Conservation (phyloP, 2,113 vertebrate genomes). For the Pyrgilauda ruficollis region DNA sequence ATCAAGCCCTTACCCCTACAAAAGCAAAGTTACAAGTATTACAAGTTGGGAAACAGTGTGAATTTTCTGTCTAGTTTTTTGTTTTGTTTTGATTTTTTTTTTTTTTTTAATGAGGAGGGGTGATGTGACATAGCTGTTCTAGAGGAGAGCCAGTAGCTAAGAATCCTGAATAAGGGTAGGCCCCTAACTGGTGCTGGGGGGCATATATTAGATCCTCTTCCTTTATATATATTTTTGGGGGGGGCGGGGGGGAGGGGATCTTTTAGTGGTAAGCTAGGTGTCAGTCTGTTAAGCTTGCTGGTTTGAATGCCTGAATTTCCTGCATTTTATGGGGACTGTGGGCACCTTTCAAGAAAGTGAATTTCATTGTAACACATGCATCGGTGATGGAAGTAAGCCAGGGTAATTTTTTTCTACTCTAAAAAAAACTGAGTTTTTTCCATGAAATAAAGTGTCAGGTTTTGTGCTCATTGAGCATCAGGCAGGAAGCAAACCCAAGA, state of each 20-base stretch:
- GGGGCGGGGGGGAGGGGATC: background rate
- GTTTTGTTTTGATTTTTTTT: background rate
- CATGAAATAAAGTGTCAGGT: background rate
- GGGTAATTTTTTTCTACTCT: background rate
- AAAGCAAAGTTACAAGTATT: background rate
- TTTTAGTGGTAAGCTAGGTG: background rate
- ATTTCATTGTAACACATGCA: background rate
- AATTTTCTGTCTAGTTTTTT: background rate
- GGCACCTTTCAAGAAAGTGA: background rate
- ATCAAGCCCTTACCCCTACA: background rate
- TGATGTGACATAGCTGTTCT: background rate
- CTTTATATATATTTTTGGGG: background rate
- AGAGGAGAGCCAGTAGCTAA: background rate
- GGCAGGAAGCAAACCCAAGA: background rate
- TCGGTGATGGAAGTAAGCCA: background rate
- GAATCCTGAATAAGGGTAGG: background rate
- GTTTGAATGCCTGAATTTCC: background rate
- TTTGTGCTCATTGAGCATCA: background rate
- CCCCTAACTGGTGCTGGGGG: background rate
- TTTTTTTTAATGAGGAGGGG: background rate
- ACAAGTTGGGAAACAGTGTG: background rate
- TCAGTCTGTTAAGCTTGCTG: background rate
- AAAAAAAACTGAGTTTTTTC: background rate
- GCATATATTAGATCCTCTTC: background rate
- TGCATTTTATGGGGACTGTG: background rate